phyloP scores from a whole-genome alignment of 2,888 invertebrate genomes.

The Darwinula stevensoni region DNA sequence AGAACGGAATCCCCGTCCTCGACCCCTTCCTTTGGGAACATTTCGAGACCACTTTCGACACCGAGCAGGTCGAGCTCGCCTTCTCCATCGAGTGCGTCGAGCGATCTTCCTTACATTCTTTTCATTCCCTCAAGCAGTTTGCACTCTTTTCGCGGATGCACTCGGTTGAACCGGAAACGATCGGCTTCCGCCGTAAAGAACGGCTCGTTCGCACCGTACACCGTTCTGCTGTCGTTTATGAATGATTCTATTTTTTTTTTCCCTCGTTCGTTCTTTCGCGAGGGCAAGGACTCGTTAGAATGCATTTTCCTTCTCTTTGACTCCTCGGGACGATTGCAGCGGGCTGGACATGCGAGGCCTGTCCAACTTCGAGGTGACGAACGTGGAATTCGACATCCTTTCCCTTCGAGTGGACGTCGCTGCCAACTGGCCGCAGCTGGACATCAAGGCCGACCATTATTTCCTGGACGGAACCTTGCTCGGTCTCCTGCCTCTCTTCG shows the following conservation, averaged over 20 bases:
- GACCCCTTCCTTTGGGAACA: background rate
- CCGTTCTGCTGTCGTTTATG: too few relatives aligned
- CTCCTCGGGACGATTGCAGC: too few relatives aligned
- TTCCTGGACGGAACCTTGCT: background rate
- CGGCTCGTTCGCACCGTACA: too few relatives aligned
- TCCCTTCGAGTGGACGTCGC: background rate
- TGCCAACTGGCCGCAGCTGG: background rate
- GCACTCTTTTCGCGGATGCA: too few relatives aligned
- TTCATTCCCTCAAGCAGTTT: too few relatives aligned
- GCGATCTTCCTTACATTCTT: background rate
- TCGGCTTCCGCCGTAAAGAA: too few relatives aligned
- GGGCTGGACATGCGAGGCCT: background rate
- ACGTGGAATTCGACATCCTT: background rate
- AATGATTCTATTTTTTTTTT: too few relatives aligned
- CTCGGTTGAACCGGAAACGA: too few relatives aligned
- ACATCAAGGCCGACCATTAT: background rate
- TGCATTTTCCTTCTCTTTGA: too few relatives aligned
- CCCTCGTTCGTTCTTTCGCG: too few relatives aligned
- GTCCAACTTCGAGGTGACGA: background rate
- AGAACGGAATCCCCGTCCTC: background rate
- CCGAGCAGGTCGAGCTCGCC: background rate
- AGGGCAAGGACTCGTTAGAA: slow-evolving; percentile 1
- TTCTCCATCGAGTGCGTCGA: background rate
- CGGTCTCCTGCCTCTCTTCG: background rate
- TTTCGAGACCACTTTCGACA: background rate